Conservation (phyloP, 1,140 invertebrate species). For the Doryteuthis pealeii region DNA sequence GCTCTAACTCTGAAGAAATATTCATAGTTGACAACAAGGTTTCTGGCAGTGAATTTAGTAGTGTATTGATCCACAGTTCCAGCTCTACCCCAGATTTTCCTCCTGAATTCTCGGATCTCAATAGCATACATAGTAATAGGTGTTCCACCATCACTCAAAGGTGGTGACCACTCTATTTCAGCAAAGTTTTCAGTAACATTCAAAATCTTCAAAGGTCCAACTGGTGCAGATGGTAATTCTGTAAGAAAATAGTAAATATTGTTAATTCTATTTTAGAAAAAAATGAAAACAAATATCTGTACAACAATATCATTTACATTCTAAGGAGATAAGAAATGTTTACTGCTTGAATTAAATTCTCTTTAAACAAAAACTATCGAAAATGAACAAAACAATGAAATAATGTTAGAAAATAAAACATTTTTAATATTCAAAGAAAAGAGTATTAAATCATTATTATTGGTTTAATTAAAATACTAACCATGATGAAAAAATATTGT, state of each 20-base stretch:
- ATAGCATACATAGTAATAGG: conserved; percentile 94
- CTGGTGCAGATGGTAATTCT: conserved; percentile 86
- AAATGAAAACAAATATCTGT: not conserved
- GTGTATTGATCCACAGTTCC: conserved; percentile 65
- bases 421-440: no score
- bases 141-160: conserved; percentile 89
- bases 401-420: no score
- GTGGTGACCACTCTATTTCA: conserved; percentile 87
- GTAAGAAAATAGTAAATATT: conserved; percentile 11
- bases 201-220: conserved; percentile 87
- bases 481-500: no score
- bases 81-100: conserved; percentile 74
- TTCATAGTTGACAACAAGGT: conserved; percentile 76
- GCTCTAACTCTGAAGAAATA: conserved; percentile 94
- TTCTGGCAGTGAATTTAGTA: conserved; percentile 66
- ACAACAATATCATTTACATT: not conserved
- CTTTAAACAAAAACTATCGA: not conserved
- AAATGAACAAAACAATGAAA: not conserved
- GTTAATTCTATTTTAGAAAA: conserved; percentile 1
- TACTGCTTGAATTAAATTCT: not conserved
- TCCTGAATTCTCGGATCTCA: conserved; percentile 82
- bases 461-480: no score
- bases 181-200: conserved; percentile 93
- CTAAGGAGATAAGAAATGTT: no score
- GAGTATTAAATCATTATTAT: no score